Conservation (phyloP, 2,888 invertebrate species). For the Dasysyrphus albostriatus region DNA sequence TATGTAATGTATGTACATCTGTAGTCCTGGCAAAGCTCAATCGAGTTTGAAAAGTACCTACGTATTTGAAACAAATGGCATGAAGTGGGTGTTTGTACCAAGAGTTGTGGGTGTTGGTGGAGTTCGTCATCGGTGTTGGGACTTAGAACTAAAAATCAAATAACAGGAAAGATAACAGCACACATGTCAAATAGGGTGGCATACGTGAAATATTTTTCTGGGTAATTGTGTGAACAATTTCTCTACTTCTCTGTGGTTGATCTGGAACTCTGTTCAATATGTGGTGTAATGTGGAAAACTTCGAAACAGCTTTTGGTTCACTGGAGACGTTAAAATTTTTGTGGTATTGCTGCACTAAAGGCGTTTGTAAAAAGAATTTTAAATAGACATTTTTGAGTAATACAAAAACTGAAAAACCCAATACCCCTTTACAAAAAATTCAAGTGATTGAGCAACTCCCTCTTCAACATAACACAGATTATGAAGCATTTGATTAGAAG, state of each 20-base stretch:
- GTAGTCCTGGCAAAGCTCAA: constrained; percentile 49
- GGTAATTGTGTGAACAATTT: constrained; percentile 59
- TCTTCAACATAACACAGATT: too few species aligned
- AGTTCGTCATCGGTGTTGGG: not conserved
- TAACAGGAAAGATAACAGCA: constrained; percentile 55
- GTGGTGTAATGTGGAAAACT: not conserved
- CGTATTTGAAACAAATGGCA: constrained; percentile 55
- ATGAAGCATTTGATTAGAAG: too few species aligned
- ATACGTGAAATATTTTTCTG: not conserved
- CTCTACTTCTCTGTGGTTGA: not conserved
- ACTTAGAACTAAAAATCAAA: constrained; percentile 51
- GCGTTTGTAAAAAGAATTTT: not conserved
- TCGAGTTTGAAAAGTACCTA: constrained; percentile 66
- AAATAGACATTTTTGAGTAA: too few species aligned
- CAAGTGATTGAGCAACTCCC: too few species aligned
- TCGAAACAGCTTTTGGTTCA: not conserved
- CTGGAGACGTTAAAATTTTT: not conserved
- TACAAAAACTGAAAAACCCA: too few species aligned
- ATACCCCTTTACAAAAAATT: too few species aligned
- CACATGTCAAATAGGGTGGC: constrained; percentile 40
- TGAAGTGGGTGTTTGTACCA: constrained; percentile 4
- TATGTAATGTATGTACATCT: not conserved
- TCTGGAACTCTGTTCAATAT: constrained; percentile 6
- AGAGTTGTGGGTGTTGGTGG: not conserved
- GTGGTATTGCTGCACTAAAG: not conserved